Base-by-base conservation (phyloP, 2,113 vertebrate genomes). In the Octodon degus region DNA sequence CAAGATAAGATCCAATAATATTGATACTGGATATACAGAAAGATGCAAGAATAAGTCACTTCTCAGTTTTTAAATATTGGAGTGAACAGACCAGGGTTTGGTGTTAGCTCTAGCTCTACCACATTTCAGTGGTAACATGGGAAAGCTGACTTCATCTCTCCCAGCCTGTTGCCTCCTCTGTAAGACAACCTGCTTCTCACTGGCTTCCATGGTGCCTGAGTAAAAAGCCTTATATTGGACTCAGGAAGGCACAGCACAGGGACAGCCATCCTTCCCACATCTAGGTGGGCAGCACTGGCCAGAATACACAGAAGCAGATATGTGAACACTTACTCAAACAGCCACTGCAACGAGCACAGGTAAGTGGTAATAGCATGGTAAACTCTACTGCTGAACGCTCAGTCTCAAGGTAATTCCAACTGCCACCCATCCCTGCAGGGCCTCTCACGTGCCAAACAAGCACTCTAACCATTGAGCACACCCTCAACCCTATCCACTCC, bases 11-110 rank as follows among this genome's bases (percentile, higher is more conserved):
- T 8, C 1, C 47, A 93, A 86, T 12, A 70, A 68, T 70, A 86
- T 53, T 47, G 81, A 80, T 63, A 37, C 30, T 89, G 62, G 53
- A 68, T 7, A 92, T 27, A 83, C 0, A 80, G 8, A 88, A 67
- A 91, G 5, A 25, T 12, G 53, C 17, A 13, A 76, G 19, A 60
- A 34, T 16, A 68, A 89, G 12, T 5, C 7, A 34, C 32, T 82
- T 88, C 50, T 62, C 34, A 58, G 50, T 94, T 60, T 84, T 76
- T 43, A 47, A 84, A 90, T 58, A 83, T 84, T 43, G 10, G 9
- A 80, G 79, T 50, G 68, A 93, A 58, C 86, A 89, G 43, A 91
- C 24, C 50, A 94, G 68, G 6, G 25, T 77, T 40, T 92, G 30
- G 72, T 72, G 40, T 88, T n/a, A 62, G 16, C 60, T 62, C 79